Evolutionary conservation across 1,140 invertebrate species (phyloP).

Genomic region (Drosophila bocqueti): DNA sequence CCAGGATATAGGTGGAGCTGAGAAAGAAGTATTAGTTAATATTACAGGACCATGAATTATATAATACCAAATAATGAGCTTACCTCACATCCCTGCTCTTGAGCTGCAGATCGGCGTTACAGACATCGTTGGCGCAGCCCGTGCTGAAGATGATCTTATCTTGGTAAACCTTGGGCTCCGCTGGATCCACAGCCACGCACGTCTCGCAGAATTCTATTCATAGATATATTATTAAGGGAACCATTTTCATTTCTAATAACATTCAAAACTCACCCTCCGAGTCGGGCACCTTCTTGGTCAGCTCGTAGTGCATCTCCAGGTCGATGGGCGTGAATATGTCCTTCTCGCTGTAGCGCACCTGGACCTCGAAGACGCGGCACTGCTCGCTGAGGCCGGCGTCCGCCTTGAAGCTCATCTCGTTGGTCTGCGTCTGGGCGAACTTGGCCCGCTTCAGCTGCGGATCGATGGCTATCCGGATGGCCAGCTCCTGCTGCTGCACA

Average conservation of each 20-base stretch:
- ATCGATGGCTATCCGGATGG: conserved; percentile 67
- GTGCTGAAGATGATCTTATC: conserved; percentile 80
- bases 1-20: conserved; percentile 82
- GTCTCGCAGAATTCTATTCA: conserved; percentile 73
- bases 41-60: background rate
- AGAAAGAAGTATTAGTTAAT: background rate
- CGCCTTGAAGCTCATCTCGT: conserved; percentile 72
- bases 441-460: conserved; percentile 73
- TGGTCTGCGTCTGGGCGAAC: conserved; percentile 56
- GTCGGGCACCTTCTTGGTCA: conserved; percentile 73
- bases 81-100: conserved; percentile 63
- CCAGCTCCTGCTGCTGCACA: conserved; percentile 70
- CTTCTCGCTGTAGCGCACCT: conserved; percentile 71
- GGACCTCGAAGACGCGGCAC: conserved; percentile 67
- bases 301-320: conserved; percentile 81
- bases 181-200: conserved; percentile 79
- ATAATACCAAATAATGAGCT: background rate
- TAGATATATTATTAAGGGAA: no score
- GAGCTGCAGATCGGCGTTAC: conserved; percentile 83
- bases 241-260: no score
- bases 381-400: conserved; percentile 49
- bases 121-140: conserved; percentile 84
- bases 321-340: conserved; percentile 85
- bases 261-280: conserved; percentile 53
- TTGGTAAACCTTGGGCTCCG: conserved; percentile 72